Evolutionary conservation across 2,888 invertebrate genomes (phyloP), one percentile per base, ranked within the genome.

Genomic region (Molanna angustata): DNA sequence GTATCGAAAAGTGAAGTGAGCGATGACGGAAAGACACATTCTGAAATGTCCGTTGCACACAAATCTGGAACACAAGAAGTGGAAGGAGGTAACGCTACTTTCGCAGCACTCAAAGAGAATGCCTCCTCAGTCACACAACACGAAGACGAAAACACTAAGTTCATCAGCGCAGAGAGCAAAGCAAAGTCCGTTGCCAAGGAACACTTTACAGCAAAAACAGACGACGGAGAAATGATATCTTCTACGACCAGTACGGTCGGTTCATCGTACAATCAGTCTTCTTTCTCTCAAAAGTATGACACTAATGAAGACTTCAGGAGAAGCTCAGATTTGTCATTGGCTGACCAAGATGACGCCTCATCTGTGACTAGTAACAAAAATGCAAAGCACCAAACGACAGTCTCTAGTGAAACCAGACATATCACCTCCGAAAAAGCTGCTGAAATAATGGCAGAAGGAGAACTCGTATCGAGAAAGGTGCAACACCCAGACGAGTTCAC

Each of bases 401-500:
- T 21, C 17, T 22, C 13, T 3, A 16, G 14, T 3, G 22, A 14
- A 11, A 21, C 20, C 2, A 39, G 39, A 16, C 13, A 46, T 19
- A 43, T 37, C 11, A 32, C 20, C 3, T 54, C 49, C 32, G 48
- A 33, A 16, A 54, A 27, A 17, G 18, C 9, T 14, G 18, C 50
- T 52, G 52, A 37, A 32, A 16, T 22, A 9, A 22, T 33, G 18
- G 33, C 35, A 9, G 54, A 31, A 4, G 80, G 79, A 39, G 79
- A 77, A 61, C 69, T 80, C 52, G 75, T 79, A 11, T 80, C 82
- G 4, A 75, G 78, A 50, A 79, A 79, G 52, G 72, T 82, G 47
- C 79, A 82, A 62, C 79, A 83, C 67, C 79, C 82, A 44, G 83
- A 85, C 65, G 79, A 85, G 53, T 81, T 81, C 67, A 83, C 85